A percentile compares a stretch with the other conserved stretches of the same genome.
Conservation (phyloP, 2,113 vertebrate genomes). For the Chaetura pelagica region DNA sequence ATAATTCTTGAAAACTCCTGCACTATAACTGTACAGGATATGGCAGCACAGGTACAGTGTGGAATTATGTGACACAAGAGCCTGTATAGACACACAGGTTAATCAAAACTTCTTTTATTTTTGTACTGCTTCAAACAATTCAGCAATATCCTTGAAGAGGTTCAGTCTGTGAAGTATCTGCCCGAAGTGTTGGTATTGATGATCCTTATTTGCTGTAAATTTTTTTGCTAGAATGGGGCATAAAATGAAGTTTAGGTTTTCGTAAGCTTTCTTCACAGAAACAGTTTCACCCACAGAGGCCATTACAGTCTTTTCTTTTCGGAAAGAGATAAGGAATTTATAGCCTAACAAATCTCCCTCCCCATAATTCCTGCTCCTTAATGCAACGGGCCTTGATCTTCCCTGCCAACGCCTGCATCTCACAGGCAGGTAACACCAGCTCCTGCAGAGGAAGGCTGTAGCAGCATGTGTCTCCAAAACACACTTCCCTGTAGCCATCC, state of each 20-base stretch:
- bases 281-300: neutral
- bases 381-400: neutral
- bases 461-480: neutral
- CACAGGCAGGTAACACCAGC: neutral
- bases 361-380: neutral
- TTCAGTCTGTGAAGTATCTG: neutral
- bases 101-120: neutral
- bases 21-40: too few relatives aligned
- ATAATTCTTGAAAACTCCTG: neutral
- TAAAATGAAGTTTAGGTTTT: neutral
- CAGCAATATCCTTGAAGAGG: fast-evolving
- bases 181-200: neutral
- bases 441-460: neutral
- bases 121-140: neutral
- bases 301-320: neutral
- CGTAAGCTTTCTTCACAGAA: neutral
- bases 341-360: neutral
- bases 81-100: neutral
- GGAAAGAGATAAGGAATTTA: neutral
- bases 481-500: too few relatives aligned
- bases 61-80: neutral
- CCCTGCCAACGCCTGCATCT: neutral
- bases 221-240: neutral
- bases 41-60: neutral
- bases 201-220: neutral